Evolutionary conservation across 1,140 invertebrate genomes (phyloP).

Genomic region (Drusus annulatus): DNA sequence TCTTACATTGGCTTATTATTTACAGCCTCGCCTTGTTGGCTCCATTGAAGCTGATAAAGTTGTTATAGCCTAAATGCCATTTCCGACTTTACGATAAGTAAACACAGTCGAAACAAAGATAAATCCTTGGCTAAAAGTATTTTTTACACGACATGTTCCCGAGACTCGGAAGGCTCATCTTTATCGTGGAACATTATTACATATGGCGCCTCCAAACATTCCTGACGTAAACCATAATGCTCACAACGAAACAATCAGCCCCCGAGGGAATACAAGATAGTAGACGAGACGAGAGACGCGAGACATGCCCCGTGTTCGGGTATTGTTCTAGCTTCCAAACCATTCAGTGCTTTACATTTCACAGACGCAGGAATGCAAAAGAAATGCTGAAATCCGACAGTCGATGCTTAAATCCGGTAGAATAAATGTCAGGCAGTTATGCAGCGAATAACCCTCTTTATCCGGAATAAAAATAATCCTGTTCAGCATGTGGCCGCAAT

Average conservation of each 20-base stretch:
- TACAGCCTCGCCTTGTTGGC: slow-evolving; percentile 12
- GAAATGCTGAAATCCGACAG: not conserved
- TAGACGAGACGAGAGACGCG: not conserved
- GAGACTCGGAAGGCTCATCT: not conserved
- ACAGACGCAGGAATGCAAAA: not conserved
- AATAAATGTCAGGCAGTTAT: slow-evolving; percentile 7
- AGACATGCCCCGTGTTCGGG: not conserved
- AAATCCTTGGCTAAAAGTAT: not conserved
- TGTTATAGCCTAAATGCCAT: slow-evolving; percentile 11
- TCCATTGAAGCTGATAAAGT: slow-evolving; percentile 23
- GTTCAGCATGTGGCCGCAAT: slow-evolving; percentile 10
- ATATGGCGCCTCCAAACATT: slow-evolving; percentile 31
- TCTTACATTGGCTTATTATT: slow-evolving; percentile 17
- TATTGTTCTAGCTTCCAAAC: slow-evolving; percentile 14
- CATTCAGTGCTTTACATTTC: slow-evolving; percentile 1
- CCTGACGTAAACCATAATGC: not conserved
- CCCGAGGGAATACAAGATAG: not conserved
- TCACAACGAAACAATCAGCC: not conserved
- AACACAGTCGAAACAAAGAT: slow-evolving; percentile 19
- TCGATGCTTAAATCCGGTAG: slow-evolving; percentile 7
- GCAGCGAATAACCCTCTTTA: not conserved
- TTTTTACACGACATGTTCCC: not conserved
- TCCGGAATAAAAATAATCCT: not conserved
- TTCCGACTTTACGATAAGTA: slow-evolving; percentile 29
- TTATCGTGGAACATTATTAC: slow-evolving; percentile 24